Conservation (phyloP, 2,113 vertebrate genomes). For the Sprattus sprattus region DNA sequence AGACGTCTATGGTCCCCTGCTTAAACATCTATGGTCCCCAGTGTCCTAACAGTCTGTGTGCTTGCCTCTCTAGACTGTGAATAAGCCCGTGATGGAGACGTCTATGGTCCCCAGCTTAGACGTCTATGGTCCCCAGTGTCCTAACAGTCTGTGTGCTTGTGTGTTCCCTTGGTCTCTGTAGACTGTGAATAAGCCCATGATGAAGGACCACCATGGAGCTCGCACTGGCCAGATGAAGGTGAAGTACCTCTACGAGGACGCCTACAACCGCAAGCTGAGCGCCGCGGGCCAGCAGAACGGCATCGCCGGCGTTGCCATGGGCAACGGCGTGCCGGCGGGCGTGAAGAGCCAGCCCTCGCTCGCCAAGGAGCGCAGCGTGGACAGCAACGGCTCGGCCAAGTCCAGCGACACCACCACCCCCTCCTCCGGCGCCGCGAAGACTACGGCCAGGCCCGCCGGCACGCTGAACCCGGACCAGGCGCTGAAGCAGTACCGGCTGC, state of each 20-base stretch:
- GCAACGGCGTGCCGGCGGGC: conserved; percentile 39
- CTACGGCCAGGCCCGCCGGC: conserved; percentile 32
- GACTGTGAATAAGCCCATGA: conserved; percentile 72
- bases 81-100: conserved; percentile 70
- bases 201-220: conserved; percentile 79
- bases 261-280: conserved; percentile 78
- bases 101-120: conserved; percentile 51
- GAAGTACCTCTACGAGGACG: conserved; percentile 91
- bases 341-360: conserved; percentile 72
- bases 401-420: conserved; percentile 10
- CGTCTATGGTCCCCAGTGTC: neutral
- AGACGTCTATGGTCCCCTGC: too few relatives aligned
- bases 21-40: too few relatives aligned
- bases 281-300: conserved; percentile 70
- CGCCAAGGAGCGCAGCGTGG: conserved; percentile 80
- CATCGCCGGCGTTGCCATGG: conserved; percentile 44
- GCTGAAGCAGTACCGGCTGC: conserved; percentile 85
- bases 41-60: neutral
- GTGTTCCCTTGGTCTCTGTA: conserved; percentile 37
- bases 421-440: neutral
- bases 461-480: conserved; percentile 86
- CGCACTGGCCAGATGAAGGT: conserved; percentile 85
- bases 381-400: conserved; percentile 77
- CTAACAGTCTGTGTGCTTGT: neutral
- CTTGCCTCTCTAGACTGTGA: conserved; percentile 58